Percentiles rank a stretch among this genome's conserved stretches.
These are phyloP conservation scores for Nemopilema nomurai DNA, from an alignment of 30 jellyfish, hydroid and myxozoan genomes.

Conservation along the genomic window DNA sequence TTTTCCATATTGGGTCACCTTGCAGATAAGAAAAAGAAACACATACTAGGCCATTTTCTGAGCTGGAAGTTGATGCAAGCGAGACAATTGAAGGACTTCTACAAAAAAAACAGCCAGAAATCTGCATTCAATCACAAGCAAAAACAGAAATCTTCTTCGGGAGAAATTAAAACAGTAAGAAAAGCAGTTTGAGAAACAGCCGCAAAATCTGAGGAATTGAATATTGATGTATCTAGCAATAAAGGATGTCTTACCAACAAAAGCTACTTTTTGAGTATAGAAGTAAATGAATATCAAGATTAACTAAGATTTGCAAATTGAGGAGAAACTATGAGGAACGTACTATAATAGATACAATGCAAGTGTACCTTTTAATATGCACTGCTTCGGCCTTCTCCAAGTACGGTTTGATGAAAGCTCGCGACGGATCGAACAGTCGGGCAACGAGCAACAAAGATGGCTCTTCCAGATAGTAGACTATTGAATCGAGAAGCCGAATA, in stretches of 20 bases:
- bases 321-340: too few species aligned
- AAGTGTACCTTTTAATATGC: slow-evolving; percentile 1
- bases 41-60: slow-evolving; percentile 13
- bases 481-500: slow-evolving; percentile 39
- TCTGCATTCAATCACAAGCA: not conserved
- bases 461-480: slow-evolving; percentile 56
- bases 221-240: too few species aligned
- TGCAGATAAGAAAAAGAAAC: not conserved
- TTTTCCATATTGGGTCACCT: too few species aligned
- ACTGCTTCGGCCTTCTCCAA: slow-evolving; percentile 60
- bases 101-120: not conserved
- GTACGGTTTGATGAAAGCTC: slow-evolving; percentile 77
- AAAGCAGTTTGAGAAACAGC: too few species aligned
- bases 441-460: slow-evolving; percentile 65
- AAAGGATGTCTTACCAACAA: too few species aligned
- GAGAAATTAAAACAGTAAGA: not conserved
- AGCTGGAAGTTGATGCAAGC: slow-evolving; percentile 37
- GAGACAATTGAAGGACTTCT: slow-evolving; percentile 52
- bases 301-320: too few species aligned
- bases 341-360: not conserved
- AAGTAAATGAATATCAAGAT: too few species aligned
- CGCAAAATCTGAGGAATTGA: too few species aligned
- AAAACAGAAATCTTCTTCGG: not conserved
- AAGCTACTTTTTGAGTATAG: too few species aligned
- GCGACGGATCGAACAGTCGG: slow-evolving; percentile 86